phyloP scores from a whole-genome alignment of 1,140 invertebrate genomes.

The Eurytemora carolleeae region DNA sequence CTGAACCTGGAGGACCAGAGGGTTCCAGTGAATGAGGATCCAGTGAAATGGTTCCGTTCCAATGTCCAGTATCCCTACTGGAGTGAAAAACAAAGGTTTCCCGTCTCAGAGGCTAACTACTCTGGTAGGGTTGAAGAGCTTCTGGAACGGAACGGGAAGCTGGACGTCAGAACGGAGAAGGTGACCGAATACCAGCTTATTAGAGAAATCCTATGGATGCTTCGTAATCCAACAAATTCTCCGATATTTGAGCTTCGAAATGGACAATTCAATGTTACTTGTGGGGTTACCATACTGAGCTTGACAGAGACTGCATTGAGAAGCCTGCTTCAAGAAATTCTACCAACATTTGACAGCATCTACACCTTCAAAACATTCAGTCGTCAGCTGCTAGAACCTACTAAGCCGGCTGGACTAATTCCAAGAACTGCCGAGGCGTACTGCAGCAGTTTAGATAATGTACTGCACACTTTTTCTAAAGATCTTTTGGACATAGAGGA shows the following conservation, averaged over 20 bases:
- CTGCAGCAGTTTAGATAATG: neutral
- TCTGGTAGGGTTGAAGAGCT: neutral
- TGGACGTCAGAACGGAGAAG: neutral
- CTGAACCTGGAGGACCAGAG: neutral
- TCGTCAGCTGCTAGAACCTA: too few species aligned
- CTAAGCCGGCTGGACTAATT: too few species aligned
- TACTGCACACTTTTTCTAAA: neutral
- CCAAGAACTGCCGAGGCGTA: conserved; percentile 9
- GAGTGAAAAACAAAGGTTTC: neutral
- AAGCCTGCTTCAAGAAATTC: too few species aligned
- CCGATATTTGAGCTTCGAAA: neutral
- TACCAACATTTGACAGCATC: too few species aligned
- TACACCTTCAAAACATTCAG: too few species aligned
- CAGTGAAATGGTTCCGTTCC: neutral
- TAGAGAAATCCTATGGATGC: conserved; percentile 8
- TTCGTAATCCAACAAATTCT: neutral
- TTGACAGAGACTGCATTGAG: neutral
- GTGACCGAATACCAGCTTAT: conserved; percentile 11
- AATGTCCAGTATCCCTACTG: neutral
- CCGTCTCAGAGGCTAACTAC: neutral
- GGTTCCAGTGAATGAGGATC: neutral
- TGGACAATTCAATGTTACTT: neutral
- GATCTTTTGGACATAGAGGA: conserved; percentile 1
- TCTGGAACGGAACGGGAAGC: neutral
- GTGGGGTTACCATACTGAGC: neutral